Evolutionary conservation across 2,113 vertebrate genomes (phyloP).

Genomic region (Catagonus wagneri): DNA sequence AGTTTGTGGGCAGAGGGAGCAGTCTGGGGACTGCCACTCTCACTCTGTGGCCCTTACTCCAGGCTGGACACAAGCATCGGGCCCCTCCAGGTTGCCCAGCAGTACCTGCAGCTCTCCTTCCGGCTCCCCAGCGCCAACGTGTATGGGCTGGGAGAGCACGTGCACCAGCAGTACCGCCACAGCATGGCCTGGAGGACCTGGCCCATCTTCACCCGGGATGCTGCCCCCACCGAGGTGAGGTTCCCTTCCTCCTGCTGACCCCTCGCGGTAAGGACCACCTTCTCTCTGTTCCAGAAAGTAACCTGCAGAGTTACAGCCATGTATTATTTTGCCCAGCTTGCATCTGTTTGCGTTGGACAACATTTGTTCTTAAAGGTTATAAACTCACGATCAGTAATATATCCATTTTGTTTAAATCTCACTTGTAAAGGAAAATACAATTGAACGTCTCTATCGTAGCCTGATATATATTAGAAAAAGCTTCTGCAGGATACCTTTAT

Average conservation of each 20-base stretch:
- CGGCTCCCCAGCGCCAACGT: slow-evolving; percentile 93
- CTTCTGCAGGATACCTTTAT: background rate
- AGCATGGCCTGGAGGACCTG: slow-evolving; percentile 94
- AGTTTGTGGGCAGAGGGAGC: background rate
- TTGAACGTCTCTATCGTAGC: background rate
- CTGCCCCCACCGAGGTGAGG: slow-evolving; percentile 89
- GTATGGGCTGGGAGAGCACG: slow-evolving; percentile 96
- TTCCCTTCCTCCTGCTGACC: fast-evolving
- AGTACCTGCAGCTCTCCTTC: slow-evolving; percentile 95
- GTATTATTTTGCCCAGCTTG: background rate
- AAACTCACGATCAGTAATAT: background rate
- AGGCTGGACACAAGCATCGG: slow-evolving; percentile 95
- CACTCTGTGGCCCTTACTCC: background rate
- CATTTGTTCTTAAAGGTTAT: background rate
- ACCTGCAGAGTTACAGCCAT: too few species aligned
- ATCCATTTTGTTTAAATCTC: background rate
- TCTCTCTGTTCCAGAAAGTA: background rate
- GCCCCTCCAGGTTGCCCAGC: slow-evolving; percentile 92
- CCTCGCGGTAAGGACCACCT: fast-evolving
- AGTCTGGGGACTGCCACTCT: background rate
- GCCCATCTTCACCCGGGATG: slow-evolving; percentile 94
- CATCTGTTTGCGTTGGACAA: background rate
- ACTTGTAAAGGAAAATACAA: background rate
- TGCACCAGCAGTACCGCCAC: slow-evolving; percentile 91
- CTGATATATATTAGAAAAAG: background rate